phyloP scores from a whole-genome alignment of 2,113 vertebrate genomes.

The Hippocampus guttulatus region DNA sequence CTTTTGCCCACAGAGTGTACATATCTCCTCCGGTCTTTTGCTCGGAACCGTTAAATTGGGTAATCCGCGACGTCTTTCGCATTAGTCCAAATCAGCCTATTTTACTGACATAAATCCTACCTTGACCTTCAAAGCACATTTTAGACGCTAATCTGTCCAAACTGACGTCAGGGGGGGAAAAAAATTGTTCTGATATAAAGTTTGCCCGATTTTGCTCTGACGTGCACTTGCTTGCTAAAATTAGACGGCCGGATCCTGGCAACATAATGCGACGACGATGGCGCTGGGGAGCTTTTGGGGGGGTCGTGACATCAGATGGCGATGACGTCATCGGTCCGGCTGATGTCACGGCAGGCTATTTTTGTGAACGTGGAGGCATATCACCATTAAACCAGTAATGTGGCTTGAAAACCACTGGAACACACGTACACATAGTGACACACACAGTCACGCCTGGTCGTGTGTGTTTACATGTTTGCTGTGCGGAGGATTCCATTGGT shows the following conservation, averaged over 20 bases:
- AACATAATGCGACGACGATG: conserved; percentile 37
- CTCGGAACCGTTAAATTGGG: neutral
- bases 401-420: conserved; percentile 47
- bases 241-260: conserved; percentile 36
- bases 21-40: neutral
- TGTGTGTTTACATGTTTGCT: neutral
- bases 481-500: neutral
- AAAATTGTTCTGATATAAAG: neutral
- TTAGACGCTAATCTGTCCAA: conserved; percentile 1
- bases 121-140: conserved; percentile 7
- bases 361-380: conserved; percentile 54
- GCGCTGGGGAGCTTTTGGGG: conserved; percentile 5
- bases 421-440: neutral
- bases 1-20: neutral
- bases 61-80: neutral
- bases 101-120: conserved; percentile 6
- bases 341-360: conserved; percentile 54
- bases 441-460: conserved; percentile 1
- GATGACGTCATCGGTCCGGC: conserved; percentile 36
- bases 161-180: neutral
- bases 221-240: conserved; percentile 34
- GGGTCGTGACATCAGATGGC: conserved; percentile 30
- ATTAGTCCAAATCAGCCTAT: neutral
- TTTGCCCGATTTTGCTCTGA: conserved; percentile 6
- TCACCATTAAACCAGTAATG: conserved; percentile 51